Conservation (phyloP, 1,140 invertebrate genomes). For the Brachionus sp. region DNA sequence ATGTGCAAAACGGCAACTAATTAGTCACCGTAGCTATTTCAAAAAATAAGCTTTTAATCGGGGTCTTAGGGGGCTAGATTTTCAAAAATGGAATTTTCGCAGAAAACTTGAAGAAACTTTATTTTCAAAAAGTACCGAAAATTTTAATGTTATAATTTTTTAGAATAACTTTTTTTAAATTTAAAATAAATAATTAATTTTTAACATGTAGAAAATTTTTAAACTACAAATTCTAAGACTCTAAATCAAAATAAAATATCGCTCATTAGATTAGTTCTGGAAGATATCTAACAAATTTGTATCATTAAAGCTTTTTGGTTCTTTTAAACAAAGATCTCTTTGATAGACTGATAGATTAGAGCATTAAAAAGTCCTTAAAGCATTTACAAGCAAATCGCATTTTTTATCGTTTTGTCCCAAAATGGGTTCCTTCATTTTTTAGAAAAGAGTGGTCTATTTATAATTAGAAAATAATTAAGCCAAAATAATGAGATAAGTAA, state of each 20-base stretch:
- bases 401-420: not conserved
- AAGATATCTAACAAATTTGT: not conserved
- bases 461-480: slow-evolving; percentile 38
- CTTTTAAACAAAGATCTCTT: not conserved
- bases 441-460: slow-evolving; percentile 20
- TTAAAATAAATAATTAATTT: too few species aligned
- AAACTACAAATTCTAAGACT: too few species aligned
- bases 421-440: not conserved
- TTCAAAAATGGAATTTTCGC: too few species aligned
- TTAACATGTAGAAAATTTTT: too few species aligned
- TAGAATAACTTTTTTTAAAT: too few species aligned
- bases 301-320: not conserved
- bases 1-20: too few species aligned
- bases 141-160: too few species aligned
- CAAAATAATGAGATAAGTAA: slow-evolving; percentile 34
- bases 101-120: too few species aligned
- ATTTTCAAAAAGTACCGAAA: too few species aligned
- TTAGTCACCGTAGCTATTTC: too few species aligned
- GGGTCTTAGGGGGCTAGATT: too few species aligned
- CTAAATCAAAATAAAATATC: not conserved
- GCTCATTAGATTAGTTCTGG: not conserved
- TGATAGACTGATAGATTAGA: not conserved
- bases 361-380: not conserved
- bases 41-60: too few species aligned
- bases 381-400: not conserved